Evolutionary conservation across 2,113 vertebrate genomes (phyloP), one percentile per base, ranked within the genome.

Genomic region (Notarius quadriscutis): DNA sequence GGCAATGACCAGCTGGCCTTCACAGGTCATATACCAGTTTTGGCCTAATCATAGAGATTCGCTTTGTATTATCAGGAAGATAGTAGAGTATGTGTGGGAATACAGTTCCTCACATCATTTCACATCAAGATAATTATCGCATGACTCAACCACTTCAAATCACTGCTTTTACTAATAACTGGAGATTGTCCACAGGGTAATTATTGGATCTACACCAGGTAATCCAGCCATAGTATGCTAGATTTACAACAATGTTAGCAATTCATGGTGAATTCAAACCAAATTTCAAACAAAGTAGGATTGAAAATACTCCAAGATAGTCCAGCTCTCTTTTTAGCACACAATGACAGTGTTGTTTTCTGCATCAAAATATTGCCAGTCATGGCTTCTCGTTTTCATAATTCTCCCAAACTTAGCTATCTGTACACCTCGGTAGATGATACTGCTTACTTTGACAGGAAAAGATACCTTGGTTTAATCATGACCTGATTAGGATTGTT

Each of bases 141-240:
- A 57, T 79, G 77, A 57, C 53, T 79, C 53, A 55, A 55, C 77
- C 14, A 57, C n/a, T 79, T 57, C 25, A 79, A 57, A 57, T 79
- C 14, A 79, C 25, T 79, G 14, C 14, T 57, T 14, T 55, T 53
- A 57, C 51, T 78, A 78, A 57, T 48, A 51, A 22, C 78, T 20
- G 55, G 78, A 81, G 1, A 81, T 60, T 81, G 55, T 60, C 27
- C 22, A 20, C 27, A 22, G 78, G 17, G 27, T 81, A 58, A 81
- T 81, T 80, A 80, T 34, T 30, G 25, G 7, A 80, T 57, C n/a
- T 30, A 55, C 53, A 60, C 4, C 27, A 22, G 4, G 17, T 30
- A 58, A 41, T 6, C 18, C 11, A 62, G 41, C 18, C 10, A 41
- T 81, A 62, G 34, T 5, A 41, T 81, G 77, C 75, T 11, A 22